These are phyloP conservation scores for Oreohelix idahoensis DNA, from an alignment of 1,140 invertebrate genomes.

Conservation along the genomic window DNA sequence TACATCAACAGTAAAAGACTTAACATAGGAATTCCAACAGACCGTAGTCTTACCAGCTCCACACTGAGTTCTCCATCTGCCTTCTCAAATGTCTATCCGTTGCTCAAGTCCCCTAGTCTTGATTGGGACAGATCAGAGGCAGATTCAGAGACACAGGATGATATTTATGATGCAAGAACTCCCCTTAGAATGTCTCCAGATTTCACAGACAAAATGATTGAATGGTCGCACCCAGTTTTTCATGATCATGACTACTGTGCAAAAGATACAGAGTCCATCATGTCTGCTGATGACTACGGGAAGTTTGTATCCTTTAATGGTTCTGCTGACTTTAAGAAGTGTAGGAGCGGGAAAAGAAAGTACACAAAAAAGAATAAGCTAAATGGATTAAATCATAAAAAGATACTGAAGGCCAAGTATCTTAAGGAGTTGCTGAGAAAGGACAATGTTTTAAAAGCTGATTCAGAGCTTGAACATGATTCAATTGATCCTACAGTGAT, in stretches of 20 bases:
- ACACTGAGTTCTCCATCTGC: constrained; percentile 32
- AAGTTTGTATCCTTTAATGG: neutral
- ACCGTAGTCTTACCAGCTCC: neutral
- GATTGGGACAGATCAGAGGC: constrained; percentile 52
- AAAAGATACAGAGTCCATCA: constrained; percentile 26
- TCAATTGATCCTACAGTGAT: neutral
- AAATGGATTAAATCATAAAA: constrained; percentile 29
- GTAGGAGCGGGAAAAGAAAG: constrained; percentile 35
- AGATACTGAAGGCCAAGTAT: constrained; percentile 45
- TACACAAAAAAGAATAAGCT: constrained; percentile 37
- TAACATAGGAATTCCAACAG: constrained; percentile 20
- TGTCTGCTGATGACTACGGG: neutral
- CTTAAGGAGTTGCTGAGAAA: constrained; percentile 44
- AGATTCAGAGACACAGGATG: constrained; percentile 33
- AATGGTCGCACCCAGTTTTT: constrained; percentile 46
- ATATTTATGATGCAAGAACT: constrained; percentile 24
- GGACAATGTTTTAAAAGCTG: constrained; percentile 24
- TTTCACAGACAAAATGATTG: constrained; percentile 9
- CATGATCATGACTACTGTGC: constrained; percentile 70
- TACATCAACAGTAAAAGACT: constrained; percentile 4
- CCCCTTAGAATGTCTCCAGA: constrained; percentile 19
- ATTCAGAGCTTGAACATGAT: neutral
- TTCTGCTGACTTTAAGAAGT: neutral
- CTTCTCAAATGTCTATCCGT: constrained; percentile 24
- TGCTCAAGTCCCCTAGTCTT: constrained; percentile 43